Conservation (phyloP, 2,888 invertebrate species). For the Tachina fera region DNA sequence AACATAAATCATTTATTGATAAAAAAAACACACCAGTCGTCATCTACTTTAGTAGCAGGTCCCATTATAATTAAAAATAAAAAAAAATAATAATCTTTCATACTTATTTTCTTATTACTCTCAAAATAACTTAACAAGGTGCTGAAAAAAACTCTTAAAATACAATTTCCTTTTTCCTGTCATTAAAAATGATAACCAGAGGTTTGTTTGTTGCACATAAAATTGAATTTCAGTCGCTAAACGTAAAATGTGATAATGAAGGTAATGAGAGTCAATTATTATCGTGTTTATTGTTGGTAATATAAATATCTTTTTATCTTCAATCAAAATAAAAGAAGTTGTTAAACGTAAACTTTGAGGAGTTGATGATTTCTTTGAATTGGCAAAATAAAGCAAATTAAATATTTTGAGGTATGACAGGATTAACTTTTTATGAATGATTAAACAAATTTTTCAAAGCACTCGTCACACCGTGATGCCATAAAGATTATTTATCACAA, state of each 20-base stretch:
- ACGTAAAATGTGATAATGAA: conserved; percentile 1
- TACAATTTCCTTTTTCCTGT: conserved; percentile 63
- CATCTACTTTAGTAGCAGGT: background rate
- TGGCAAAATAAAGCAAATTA: background rate
- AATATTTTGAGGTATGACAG: background rate
- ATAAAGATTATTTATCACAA: no score
- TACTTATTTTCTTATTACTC: conserved; percentile 1
- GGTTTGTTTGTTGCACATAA: background rate
- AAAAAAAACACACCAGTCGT: background rate
- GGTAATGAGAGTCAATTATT: conserved; percentile 26
- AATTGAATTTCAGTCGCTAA: conserved; percentile 11
- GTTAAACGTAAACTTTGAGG: background rate
- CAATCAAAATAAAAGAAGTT: background rate
- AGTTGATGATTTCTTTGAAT: background rate
- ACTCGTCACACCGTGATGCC: no score
- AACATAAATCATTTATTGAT: background rate
- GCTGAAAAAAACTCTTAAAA: conserved; percentile 25
- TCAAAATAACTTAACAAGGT: conserved; percentile 9
- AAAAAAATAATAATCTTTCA: background rate
- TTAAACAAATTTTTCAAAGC: no score
- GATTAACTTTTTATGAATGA: no score
- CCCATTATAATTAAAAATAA: background rate
- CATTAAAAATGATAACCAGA: conserved; percentile 34
- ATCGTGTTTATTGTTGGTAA: conserved; percentile 10
- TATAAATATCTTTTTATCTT: conserved; percentile 2